phyloP scores from a whole-genome alignment of 2,888 invertebrate species.

The Hermaeophaga mercurialis region DNA sequence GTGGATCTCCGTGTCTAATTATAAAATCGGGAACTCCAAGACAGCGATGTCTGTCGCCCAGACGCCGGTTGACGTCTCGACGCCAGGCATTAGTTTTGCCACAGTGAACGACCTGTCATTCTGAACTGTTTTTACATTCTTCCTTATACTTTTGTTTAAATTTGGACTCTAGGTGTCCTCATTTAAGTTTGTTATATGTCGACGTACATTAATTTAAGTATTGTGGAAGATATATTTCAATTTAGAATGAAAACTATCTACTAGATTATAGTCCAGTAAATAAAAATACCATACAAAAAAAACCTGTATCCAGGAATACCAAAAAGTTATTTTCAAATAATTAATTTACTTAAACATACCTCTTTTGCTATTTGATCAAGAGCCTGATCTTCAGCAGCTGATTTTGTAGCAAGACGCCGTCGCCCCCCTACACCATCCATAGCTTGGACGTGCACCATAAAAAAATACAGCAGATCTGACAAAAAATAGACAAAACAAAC shows the following conservation, averaged over 20 bases:
- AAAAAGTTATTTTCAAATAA: neutral
- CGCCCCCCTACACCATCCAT: slow-evolving; percentile 64
- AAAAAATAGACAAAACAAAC: slow-evolving; percentile 35
- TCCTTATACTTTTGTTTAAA: neutral
- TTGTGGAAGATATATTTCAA: too few relatives aligned
- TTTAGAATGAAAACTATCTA: too few relatives aligned
- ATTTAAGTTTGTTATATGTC: too few relatives aligned
- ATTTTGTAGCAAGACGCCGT: slow-evolving; percentile 81
- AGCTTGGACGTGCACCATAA: slow-evolving; percentile 34
- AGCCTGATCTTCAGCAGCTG: slow-evolving; percentile 96
- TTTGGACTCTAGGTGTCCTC: neutral
- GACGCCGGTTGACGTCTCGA: neutral
- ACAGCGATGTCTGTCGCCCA: slow-evolving; percentile 4
- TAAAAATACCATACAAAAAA: too few relatives aligned
- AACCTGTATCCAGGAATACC: too few relatives aligned
- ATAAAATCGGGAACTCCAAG: slow-evolving; percentile 22
- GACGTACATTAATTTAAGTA: too few relatives aligned
- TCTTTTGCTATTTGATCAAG: slow-evolving; percentile 96
- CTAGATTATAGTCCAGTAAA: too few relatives aligned
- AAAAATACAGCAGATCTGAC: slow-evolving; percentile 37
- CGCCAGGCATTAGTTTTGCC: neutral
- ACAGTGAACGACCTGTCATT: neutral
- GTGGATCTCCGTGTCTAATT: too few relatives aligned
- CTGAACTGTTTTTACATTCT: neutral
- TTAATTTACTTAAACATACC: slow-evolving; percentile 76